A percentile compares a stretch with the other conserved stretches of the same genome.
These are phyloP conservation scores for Poicephalus meyeri DNA, from an alignment of 2,113 vertebrate genomes.

Conservation along the genomic window DNA sequence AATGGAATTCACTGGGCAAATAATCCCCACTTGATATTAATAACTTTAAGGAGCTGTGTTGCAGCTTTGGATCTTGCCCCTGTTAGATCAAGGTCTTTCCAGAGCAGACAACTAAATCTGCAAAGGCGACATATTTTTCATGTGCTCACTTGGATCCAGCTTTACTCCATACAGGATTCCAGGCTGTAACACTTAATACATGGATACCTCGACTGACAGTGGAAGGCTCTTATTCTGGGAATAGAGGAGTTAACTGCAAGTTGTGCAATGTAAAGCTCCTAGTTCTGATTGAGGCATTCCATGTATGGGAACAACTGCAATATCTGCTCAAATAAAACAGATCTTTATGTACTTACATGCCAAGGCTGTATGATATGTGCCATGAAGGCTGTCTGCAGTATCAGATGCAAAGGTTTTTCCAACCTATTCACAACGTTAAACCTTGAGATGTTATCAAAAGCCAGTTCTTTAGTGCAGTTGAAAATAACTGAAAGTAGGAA, in stretches of 20 bases:
- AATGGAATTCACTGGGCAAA: slow-evolving; percentile 15
- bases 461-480: not conserved
- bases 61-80: not conserved
- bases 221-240: not conserved
- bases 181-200: not conserved
- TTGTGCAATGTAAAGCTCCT: not conserved
- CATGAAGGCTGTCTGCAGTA: not conserved
- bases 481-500: not conserved
- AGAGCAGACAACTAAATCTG: not conserved
- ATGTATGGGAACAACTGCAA: not conserved
- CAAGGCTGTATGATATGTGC: not conserved
- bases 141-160: not conserved
- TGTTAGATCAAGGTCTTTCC: not conserved
- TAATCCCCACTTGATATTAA: slow-evolving; percentile 24
- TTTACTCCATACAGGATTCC: not conserved
- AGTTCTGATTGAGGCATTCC: not conserved
- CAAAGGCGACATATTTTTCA: not conserved
- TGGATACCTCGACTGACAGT: not conserved
- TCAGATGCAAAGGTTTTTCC: not conserved
- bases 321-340: not conserved
- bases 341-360: not conserved
- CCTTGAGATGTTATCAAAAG: not conserved
- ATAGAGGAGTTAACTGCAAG: not conserved
- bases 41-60: not conserved
- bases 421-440: not conserved